A percentile compares a stretch with the other conserved stretches of the same genome.
Conservation (phyloP, 2,113 vertebrate species). For the Lota lota region DNA sequence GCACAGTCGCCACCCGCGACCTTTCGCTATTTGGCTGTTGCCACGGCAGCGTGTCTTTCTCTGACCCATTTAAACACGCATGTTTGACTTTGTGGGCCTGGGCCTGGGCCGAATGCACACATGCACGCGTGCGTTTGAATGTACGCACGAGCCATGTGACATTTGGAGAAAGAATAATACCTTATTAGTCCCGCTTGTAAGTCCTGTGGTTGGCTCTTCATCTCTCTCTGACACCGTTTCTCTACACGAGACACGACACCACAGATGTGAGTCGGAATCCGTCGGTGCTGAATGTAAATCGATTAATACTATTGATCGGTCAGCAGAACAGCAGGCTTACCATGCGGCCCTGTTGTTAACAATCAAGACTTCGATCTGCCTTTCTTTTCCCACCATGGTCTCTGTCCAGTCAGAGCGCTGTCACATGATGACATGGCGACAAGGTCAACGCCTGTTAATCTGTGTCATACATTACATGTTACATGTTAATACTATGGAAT, state of each 20-base stretch:
- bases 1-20: conserved; percentile 39
- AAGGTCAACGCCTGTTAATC: conserved; percentile 52
- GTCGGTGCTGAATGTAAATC: conserved; percentile 46
- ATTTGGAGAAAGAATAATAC: too few species aligned
- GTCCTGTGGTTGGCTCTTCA: too few species aligned
- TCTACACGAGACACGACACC: not conserved
- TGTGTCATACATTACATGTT: conserved; percentile 22
- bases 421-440: conserved; percentile 41
- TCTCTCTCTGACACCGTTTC: too few species aligned
- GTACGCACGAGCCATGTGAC: not conserved
- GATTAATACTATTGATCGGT: conserved; percentile 54
- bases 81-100: conserved; percentile 33
- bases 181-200: too few species aligned
- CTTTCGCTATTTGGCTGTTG: conserved; percentile 50
- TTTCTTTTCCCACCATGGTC: conserved; percentile 12
- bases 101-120: not conserved
- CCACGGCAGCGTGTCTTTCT: conserved; percentile 29
- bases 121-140: not conserved
- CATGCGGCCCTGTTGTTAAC: conserved; percentile 35
- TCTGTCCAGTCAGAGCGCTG: conserved; percentile 17
- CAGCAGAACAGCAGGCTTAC: conserved; percentile 37
- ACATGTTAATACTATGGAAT: conserved; percentile 49
- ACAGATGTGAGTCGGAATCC: not conserved
- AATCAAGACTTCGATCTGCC: conserved; percentile 48
- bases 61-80: conserved; percentile 33